phyloP scores from a whole-genome alignment of 2,113 vertebrate species.

The Catagonus wagneri region DNA sequence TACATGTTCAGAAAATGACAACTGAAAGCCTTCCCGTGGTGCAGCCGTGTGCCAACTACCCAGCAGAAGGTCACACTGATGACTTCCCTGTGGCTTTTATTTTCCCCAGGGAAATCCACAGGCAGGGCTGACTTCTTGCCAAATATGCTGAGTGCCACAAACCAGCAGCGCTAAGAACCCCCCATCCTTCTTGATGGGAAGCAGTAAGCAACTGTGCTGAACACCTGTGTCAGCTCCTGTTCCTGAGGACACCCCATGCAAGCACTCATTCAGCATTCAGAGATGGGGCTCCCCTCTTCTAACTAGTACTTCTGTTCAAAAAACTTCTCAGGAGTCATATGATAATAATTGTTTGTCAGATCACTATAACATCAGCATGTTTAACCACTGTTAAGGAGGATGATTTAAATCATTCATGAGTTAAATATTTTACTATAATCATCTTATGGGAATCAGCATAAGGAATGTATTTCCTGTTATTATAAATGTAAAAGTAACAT shows the following conservation, averaged over 20 bases:
- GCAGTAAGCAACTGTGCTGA: constrained; percentile 54
- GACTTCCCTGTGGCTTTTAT: constrained; percentile 75
- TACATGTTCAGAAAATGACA: constrained; percentile 29
- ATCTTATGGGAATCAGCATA: neutral
- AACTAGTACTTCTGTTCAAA: neutral
- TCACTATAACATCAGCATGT: neutral
- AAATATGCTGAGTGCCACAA: constrained; percentile 64
- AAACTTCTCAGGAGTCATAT: neutral
- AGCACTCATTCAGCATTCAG: neutral
- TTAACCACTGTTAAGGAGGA: constrained; percentile 7
- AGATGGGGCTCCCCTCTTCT: neutral
- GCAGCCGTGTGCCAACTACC: constrained; percentile 68
- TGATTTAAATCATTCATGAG: neutral
- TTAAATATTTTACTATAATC: neutral
- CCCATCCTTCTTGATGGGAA: constrained; percentile 55
- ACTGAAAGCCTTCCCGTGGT: constrained; percentile 62
- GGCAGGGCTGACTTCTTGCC: constrained; percentile 77
- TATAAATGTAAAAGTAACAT: neutral
- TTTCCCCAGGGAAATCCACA: constrained; percentile 79
- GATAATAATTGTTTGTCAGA: constrained; percentile 50
- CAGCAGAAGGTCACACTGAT: constrained; percentile 78
- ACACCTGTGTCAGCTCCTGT: constrained; percentile 56
- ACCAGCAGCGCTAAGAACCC: constrained; percentile 52
- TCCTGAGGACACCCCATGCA: constrained; percentile 27
- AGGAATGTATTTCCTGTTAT: neutral